Conservation (phyloP, 1,140 invertebrate species). For the Zaprionus inermis region DNA sequence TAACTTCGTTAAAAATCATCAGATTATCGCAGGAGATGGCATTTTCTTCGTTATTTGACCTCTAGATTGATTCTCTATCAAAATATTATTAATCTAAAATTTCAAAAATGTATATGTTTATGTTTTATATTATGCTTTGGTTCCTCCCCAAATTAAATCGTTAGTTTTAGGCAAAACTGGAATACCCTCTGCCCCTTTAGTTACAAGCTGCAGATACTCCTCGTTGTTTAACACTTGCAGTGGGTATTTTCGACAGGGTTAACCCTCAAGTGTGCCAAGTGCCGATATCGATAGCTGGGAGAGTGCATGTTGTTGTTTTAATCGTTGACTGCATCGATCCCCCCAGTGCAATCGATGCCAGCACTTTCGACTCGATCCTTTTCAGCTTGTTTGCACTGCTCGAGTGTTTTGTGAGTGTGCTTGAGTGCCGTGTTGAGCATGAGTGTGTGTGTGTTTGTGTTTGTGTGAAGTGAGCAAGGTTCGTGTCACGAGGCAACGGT, state of each 20-base stretch:
- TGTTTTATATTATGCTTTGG: too few relatives aligned
- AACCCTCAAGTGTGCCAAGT: background rate
- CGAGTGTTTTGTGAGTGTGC: constrained; percentile 2
- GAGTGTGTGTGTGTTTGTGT: constrained; percentile 1
- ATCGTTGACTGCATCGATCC: too few relatives aligned
- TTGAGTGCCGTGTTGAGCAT: background rate
- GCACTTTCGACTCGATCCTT: background rate
- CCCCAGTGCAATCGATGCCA: background rate
- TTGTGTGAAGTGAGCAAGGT: background rate
- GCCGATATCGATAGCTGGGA: background rate
- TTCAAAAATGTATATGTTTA: too few relatives aligned
- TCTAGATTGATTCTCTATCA: too few relatives aligned
- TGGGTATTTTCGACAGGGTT: background rate
- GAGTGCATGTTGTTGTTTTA: background rate
- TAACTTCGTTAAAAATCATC: too few relatives aligned
- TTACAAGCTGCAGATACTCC: too few relatives aligned
- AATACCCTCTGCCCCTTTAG: too few relatives aligned
- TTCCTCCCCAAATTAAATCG: too few relatives aligned
- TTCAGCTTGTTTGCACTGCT: background rate
- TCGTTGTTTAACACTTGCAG: background rate
- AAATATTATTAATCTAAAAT: too few relatives aligned
- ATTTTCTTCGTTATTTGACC: too few relatives aligned
- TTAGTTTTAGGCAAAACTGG: too few relatives aligned
- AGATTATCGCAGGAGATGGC: too few relatives aligned
- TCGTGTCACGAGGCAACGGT: constrained; percentile 11